A percentile compares a stretch with the other conserved stretches of the same genome.
Evolutionary conservation across 2,888 invertebrate genomes (phyloP).

Genomic region (Scaptomyza caliginosa): DNA sequence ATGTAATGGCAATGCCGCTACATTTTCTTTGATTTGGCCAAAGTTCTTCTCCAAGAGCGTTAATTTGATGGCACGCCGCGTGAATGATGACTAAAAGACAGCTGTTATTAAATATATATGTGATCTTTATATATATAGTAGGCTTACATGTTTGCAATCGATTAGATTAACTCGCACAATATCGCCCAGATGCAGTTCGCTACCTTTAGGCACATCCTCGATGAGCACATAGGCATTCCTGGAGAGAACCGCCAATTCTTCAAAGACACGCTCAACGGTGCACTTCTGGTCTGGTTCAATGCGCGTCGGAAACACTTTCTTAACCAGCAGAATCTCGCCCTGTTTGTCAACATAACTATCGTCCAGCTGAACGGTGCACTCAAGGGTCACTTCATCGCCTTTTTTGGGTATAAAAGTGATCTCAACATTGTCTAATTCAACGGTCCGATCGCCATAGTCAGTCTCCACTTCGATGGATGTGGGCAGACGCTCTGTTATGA

Average conservation of each 20-base stretch:
- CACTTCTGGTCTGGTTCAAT: slow-evolving; percentile 85
- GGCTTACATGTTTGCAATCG: slow-evolving; percentile 87
- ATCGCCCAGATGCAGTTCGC: slow-evolving; percentile 86
- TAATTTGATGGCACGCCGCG: slow-evolving; percentile 78
- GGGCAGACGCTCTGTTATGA: slow-evolving; percentile 33
- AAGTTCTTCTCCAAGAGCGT: slow-evolving; percentile 58
- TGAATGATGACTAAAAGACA: slow-evolving; percentile 81
- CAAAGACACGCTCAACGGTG: slow-evolving; percentile 82
- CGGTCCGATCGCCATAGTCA: slow-evolving; percentile 83
- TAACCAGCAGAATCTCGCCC: slow-evolving; percentile 86
- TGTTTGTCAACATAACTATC: slow-evolving; percentile 85
- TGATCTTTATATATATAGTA: background rate
- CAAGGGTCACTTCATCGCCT: slow-evolving; percentile 89
- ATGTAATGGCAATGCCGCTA: rapidly evolving
- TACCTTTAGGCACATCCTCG: slow-evolving; percentile 85
- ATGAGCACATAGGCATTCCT: slow-evolving; percentile 86
- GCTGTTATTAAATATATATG: background rate
- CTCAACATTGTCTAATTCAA: slow-evolving; percentile 87
- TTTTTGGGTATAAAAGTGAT: slow-evolving; percentile 88
- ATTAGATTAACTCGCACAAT: slow-evolving; percentile 88
- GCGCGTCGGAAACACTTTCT: slow-evolving; percentile 87
- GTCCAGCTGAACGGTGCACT: slow-evolving; percentile 87
- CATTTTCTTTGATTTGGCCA: slow-evolving; percentile 9
- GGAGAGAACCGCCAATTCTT: slow-evolving; percentile 86
- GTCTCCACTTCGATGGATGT: slow-evolving; percentile 82